Evolutionary conservation across 2,888 invertebrate species (phyloP), one percentile per base, ranked within the genome.

Genomic region (Cataglyphis livida): DNA sequence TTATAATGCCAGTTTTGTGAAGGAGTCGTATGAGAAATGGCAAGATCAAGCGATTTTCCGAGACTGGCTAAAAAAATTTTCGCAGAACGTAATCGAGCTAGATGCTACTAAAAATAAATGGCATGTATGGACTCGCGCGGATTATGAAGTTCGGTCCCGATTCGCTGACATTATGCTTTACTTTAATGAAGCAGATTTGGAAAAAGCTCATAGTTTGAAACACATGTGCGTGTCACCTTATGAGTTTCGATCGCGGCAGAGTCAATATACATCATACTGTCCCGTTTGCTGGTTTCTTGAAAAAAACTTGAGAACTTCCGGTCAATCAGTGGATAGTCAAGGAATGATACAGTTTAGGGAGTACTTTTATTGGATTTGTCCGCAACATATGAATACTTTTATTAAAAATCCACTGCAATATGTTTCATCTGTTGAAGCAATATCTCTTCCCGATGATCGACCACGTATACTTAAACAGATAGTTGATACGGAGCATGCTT

Each of bases 351-450:
- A 96, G 85, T 96, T 95, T 90, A 93, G 94, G 84, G 93, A 95
- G 44, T 91, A 93, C 70, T 96, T 95, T 92, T 97, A 96, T 90
- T 97, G 96, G 96, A 90, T 96, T 65, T 97, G 97, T 89, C 74
- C 92, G 0, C 93, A 95, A 32, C 97, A 97, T 88, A 92, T 95
- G 18, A 91, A 95, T 48, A 89, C 92, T 51, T 96, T 96, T 84
- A 85, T 95, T 28, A 90, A 93, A 41, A 84, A 94, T 85, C 96
- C 96, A 0, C 90, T 94, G 7, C 84, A 82, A 21, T 95, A 95
- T 91, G 92, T 96, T 25, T 93, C 94, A 0, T 94, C 95, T 0
- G 91, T 91, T 65, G 93, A 93, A 59, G 87, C 85, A 0, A 84
- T 85, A 84, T 48, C 84, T 0, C 92, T 96, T 44, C 96, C 96